These are phyloP conservation scores for Cheirogaleus major DNA, from an alignment of 2,797 vertebrate genomes.

Conservation along the genomic window DNA sequence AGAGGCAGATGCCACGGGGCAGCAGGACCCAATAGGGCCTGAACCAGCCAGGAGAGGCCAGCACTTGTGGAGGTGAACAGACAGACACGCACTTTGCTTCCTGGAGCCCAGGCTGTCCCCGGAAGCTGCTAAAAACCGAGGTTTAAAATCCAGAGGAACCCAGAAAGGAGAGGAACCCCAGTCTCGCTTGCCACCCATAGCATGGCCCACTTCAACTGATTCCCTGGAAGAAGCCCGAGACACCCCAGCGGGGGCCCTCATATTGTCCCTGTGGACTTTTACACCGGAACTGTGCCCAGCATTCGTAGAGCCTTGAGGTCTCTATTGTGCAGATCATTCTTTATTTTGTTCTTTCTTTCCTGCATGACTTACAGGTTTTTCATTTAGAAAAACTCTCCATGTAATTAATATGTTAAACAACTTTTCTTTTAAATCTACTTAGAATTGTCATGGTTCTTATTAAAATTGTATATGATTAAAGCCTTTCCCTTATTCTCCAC, in stretches of 20 bases:
- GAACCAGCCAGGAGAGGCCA: background rate
- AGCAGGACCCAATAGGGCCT: no score
- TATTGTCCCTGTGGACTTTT: background rate
- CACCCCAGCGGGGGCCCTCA: no score
- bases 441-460: background rate
- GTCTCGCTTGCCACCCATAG: background rate
- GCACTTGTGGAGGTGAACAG: background rate
- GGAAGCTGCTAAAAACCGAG: background rate
- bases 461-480: background rate
- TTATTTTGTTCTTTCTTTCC: background rate
- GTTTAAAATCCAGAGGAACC: background rate
- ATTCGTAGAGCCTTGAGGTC: background rate
- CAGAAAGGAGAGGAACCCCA: background rate
- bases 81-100: rapidly evolving
- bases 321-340: background rate
- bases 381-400: background rate
- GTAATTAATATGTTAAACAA: background rate
- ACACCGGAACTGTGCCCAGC: background rate
- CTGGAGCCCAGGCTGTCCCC: background rate
- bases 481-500: background rate
- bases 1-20: background rate
- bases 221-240: background rate
- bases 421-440: background rate
- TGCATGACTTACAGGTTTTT: background rate
- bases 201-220: background rate